These are phyloP conservation scores for Dipodomys stephensi DNA, from an alignment of 2,113 vertebrate genomes.

Conservation along the genomic window DNA sequence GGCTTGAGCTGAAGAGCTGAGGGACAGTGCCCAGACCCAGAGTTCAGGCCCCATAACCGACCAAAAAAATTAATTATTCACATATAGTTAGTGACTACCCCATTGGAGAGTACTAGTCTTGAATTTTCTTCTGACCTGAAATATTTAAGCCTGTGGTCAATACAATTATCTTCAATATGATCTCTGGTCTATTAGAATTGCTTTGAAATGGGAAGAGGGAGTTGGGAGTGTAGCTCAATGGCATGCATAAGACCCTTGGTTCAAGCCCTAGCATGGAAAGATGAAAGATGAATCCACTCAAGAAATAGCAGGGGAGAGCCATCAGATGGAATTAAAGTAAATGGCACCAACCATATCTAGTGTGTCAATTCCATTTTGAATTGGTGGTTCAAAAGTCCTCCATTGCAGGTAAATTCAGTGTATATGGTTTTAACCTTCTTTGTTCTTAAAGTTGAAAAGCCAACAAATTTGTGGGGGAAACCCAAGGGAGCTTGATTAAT, in stretches of 20 bases:
- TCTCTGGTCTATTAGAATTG: background rate
- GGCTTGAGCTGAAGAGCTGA: too few relatives aligned
- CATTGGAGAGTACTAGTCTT: background rate
- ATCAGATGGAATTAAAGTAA: background rate
- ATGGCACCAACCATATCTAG: background rate
- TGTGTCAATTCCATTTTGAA: background rate
- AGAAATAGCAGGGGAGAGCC: background rate
- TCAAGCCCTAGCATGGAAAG: too few relatives aligned
- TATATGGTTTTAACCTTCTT: background rate
- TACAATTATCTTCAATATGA: background rate
- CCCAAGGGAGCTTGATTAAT: background rate
- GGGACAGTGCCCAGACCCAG: too few relatives aligned
- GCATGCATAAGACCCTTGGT: background rate
- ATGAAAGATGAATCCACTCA: background rate
- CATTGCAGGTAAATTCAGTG: background rate
- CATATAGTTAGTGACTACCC: background rate
- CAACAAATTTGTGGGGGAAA: background rate
- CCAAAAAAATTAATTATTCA: background rate
- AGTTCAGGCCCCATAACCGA: too few relatives aligned
- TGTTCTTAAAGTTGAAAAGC: background rate
- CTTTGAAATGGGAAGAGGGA: background rate
- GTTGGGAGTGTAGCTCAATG: background rate
- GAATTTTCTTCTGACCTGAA: conserved; percentile 22
- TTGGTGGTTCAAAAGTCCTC: background rate
- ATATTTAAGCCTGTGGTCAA: background rate